phyloP scores from a whole-genome alignment of 2,888 invertebrate species.

The Ormyrus nitidulus region DNA sequence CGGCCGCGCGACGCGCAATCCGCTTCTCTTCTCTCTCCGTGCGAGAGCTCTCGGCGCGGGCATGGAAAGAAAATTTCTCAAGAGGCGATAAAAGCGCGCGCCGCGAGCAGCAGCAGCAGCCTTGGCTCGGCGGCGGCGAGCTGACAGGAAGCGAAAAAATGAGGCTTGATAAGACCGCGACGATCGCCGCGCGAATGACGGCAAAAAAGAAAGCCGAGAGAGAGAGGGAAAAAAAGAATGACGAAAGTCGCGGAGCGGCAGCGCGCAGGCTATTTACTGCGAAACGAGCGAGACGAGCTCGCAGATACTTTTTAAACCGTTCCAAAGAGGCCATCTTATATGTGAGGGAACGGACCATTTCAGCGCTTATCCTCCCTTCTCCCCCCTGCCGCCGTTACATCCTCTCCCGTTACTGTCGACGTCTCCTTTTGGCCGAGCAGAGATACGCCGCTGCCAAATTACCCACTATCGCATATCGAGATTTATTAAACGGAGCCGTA shows the following conservation, averaged over 20 bases:
- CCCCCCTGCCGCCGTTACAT: slow-evolving; percentile 3
- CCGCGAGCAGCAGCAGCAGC: slow-evolving; percentile 1
- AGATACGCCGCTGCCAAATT: no score
- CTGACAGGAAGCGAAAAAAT: slow-evolving; percentile 55
- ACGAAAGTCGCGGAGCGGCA: slow-evolving; percentile 42
- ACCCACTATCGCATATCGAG: no score
- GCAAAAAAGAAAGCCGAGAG: slow-evolving; percentile 47
- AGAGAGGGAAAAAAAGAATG: slow-evolving; percentile 28
- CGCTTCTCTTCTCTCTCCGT: no score
- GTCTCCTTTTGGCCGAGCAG: background rate
- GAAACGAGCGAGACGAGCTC: slow-evolving; percentile 62
- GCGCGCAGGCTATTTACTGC: slow-evolving; percentile 28
- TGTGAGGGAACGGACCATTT: slow-evolving; percentile 5
- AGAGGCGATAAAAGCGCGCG: slow-evolving; percentile 42
- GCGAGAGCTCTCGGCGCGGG: background rate
- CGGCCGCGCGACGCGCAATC: no score
- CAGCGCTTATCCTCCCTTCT: slow-evolving; percentile 22
- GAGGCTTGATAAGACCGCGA: slow-evolving; percentile 54
- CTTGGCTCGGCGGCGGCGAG: slow-evolving; percentile 29
- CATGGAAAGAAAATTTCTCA: slow-evolving; percentile 41
- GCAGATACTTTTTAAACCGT: slow-evolving; percentile 13
- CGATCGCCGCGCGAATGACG: slow-evolving; percentile 44
- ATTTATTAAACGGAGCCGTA: no score
- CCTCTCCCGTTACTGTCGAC: background rate
- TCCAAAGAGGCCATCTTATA: slow-evolving; percentile 23